A percentile compares a stretch with the other conserved stretches of the same genome.
phyloP scores from a whole-genome alignment of 1,140 invertebrate genomes.

The Lepidurus arcticus region DNA sequence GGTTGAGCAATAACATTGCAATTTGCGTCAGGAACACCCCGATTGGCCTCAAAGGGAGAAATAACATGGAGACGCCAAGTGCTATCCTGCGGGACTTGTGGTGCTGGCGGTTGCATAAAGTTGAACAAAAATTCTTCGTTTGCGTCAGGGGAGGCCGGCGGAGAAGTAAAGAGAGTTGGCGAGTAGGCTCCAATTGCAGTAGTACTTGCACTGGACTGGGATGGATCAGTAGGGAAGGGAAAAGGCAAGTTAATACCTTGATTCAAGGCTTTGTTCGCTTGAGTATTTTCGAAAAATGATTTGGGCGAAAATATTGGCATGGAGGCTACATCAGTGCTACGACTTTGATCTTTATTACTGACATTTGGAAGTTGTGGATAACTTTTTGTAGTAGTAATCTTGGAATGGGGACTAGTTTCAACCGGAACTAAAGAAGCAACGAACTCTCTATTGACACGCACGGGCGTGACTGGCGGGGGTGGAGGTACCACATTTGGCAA shows the following conservation, averaged over 20 bases:
- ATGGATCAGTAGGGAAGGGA: background rate
- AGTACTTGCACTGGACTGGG: background rate
- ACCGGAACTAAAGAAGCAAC: background rate
- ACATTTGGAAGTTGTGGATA: no score
- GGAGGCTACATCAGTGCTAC: no score
- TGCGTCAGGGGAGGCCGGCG: background rate
- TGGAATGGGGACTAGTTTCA: background rate
- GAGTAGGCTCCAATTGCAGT: background rate
- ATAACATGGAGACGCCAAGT: background rate
- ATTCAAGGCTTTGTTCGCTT: background rate
- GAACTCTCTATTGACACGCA: background rate
- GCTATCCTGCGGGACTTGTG: background rate
- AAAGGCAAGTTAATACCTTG: background rate
- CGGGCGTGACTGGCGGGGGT: background rate
- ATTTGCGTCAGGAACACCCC: background rate
- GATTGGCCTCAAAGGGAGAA: background rate
- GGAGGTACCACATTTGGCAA: background rate
- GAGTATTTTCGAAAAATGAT: no score
- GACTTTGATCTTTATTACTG: no score
- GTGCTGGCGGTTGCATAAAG: background rate
- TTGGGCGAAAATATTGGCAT: no score
- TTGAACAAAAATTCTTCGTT: background rate
- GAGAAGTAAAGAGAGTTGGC: background rate
- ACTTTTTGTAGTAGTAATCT: no score
- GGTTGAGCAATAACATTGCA: background rate